A percentile compares a stretch with the other conserved stretches of the same genome.
phyloP scores from a whole-genome alignment of 1,140 invertebrate species.

The Drosophila micromelanica region DNA sequence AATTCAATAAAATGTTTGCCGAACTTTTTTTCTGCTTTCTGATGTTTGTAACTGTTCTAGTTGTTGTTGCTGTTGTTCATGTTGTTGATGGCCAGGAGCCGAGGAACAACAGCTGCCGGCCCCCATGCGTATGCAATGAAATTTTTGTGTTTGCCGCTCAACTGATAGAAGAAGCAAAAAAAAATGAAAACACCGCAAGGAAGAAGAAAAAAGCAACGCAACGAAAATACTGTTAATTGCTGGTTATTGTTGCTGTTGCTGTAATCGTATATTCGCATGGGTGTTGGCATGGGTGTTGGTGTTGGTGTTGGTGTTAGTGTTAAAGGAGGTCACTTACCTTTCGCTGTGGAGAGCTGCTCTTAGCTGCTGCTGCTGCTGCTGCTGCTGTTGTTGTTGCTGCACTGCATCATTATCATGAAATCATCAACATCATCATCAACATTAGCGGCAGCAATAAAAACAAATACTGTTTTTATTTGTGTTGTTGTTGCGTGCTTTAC shows the following conservation, averaged over 20 bases:
- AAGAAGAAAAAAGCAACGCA: constrained; percentile 13
- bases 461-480: constrained; percentile 1
- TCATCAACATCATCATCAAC: neutral
- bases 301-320: constrained; percentile 27
- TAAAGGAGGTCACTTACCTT: constrained; percentile 74
- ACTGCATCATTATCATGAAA: constrained; percentile 28
- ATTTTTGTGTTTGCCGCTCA: constrained; percentile 33
- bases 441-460: constrained; percentile 5
- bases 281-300: no score
- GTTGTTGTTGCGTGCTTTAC: constrained; percentile 1
- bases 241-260: constrained; percentile 7
- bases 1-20: constrained; percentile 80
- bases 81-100: constrained; percentile 1
- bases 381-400: constrained; percentile 12
- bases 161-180: constrained; percentile 20
- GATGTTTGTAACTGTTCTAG: constrained; percentile 11
- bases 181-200: neutral
- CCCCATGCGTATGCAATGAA: constrained; percentile 65
- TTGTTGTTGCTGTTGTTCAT: constrained; percentile 10
- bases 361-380: constrained; percentile 10
- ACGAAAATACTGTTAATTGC: constrained; percentile 33
- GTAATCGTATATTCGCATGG: constrained; percentile 1
- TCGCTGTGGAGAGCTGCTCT: constrained; percentile 45
- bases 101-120: constrained; percentile 46
- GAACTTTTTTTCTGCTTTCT: constrained; percentile 35